phyloP scores from a whole-genome alignment of 2,797 vertebrate genomes.

The Spea hammondii region DNA sequence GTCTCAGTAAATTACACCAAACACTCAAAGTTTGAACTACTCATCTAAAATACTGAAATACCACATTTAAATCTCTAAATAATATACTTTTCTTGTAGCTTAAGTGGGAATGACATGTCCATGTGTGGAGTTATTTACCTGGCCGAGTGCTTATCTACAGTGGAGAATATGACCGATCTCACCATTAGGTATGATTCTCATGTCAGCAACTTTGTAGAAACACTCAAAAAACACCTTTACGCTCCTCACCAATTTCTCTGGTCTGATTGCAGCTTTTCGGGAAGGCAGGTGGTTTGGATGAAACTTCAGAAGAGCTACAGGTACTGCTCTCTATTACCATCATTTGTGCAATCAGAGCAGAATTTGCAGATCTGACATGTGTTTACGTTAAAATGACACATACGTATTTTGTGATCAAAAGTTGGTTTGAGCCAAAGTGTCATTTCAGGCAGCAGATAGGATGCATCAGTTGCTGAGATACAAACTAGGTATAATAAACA shows the following conservation, averaged over 20 bases:
- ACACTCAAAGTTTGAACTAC: no score
- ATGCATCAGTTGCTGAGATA: no score
- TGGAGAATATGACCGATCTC: constrained; percentile 62
- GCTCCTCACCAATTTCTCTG: constrained; percentile 1
- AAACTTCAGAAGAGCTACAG: constrained; percentile 65
- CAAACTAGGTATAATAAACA: no score
- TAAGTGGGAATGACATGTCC: constrained; percentile 72
- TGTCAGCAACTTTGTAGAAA: not conserved
- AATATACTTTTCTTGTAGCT: constrained; percentile 61
- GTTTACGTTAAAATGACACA: no score
- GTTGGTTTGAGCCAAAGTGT: no score
- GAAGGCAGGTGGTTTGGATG: constrained; percentile 59
- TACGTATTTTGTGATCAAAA: no score
- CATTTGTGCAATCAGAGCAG: no score
- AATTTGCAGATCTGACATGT: no score
- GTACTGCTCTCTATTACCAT: constrained; percentile 59
- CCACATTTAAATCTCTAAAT: not conserved
- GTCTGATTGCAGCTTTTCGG: constrained; percentile 68
- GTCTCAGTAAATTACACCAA: no score
- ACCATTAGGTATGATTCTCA: constrained; percentile 69
- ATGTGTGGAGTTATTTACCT: constrained; percentile 67
- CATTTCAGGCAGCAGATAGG: no score
- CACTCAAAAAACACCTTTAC: not conserved
- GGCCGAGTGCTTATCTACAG: constrained; percentile 62
- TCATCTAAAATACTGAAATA: no score